These are phyloP conservation scores for Heliconius hortense DNA, from an alignment of 2,888 invertebrate genomes.

Conservation along the genomic window DNA sequence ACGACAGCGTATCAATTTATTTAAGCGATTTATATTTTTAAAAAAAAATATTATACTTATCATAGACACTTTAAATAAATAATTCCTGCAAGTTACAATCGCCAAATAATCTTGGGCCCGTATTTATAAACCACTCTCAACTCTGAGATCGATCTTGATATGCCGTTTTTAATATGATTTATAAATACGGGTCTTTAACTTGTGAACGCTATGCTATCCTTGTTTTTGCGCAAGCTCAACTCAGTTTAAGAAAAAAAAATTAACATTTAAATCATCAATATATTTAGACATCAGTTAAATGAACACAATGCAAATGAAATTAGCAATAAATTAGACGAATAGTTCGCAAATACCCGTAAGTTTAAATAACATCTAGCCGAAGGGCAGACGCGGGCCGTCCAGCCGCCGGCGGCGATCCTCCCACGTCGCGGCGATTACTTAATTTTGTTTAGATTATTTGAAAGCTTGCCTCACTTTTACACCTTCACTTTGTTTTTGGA, in stretches of 20 bases:
- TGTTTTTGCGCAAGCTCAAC: neutral
- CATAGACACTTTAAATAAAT: neutral
- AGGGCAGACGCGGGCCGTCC: constrained; percentile 36
- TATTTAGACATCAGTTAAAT: neutral
- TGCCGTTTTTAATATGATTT: no score
- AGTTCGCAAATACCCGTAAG: constrained; percentile 38
- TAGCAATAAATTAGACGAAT: constrained; percentile 33
- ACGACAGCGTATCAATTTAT: constrained; percentile 49
- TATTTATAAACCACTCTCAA: neutral
- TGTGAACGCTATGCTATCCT: neutral
- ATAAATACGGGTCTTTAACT: no score
- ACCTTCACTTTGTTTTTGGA: constrained; percentile 15
- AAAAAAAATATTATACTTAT: constrained; percentile 20
- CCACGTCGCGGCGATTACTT: constrained; percentile 36
- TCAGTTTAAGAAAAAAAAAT: neutral
- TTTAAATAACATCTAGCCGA: constrained; percentile 37
- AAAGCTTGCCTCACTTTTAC: constrained; percentile 30
- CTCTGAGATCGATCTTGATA: no score
- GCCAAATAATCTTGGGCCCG: neutral
- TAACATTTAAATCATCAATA: neutral
- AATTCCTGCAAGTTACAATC: neutral
- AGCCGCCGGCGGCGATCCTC: constrained; percentile 40
- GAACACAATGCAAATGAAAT: constrained; percentile 22
- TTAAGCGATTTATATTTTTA: constrained; percentile 43
- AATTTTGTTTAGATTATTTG: constrained; percentile 28